These are phyloP conservation scores for Cepaea nemoralis DNA, from an alignment of 1,140 invertebrate species.

Conservation along the genomic window DNA sequence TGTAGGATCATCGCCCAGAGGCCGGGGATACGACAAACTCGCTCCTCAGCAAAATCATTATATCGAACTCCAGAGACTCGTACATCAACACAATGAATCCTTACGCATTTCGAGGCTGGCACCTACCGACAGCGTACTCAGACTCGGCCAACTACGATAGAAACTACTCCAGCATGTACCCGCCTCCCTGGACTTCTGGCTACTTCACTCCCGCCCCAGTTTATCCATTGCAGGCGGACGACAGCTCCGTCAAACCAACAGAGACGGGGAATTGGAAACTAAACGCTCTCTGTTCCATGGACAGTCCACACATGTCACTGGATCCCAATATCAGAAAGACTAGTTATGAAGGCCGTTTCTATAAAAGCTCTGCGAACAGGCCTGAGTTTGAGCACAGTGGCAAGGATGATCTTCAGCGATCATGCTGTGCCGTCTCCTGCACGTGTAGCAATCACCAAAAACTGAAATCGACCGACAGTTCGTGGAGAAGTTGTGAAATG, in stretches of 20 bases:
- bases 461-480: conserved; percentile 59
- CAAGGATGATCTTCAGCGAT: conserved; percentile 59
- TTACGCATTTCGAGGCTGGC: conserved; percentile 67
- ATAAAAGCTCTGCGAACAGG: conserved; percentile 57
- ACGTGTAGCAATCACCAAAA: conserved; percentile 62
- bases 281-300: conserved; percentile 57
- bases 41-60: no score
- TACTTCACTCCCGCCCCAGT: conserved; percentile 64
- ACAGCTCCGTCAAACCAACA: conserved; percentile 57
- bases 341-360: conserved; percentile 63
- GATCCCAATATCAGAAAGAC: conserved; percentile 51
- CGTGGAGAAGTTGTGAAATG: conserved; percentile 59
- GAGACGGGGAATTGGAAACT: conserved; percentile 64
- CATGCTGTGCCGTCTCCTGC: conserved; percentile 66
- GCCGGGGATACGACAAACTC: no score
- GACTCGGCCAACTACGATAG: conserved; percentile 63
- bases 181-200: conserved; percentile 61
- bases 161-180: conserved; percentile 66
- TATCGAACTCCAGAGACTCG: no score
- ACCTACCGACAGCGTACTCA: conserved; percentile 63
- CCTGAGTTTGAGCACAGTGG: conserved; percentile 41
- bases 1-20: no score
- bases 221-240: conserved; percentile 64
- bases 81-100: no score
- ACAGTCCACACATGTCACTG: conserved; percentile 49